Evolutionary conservation across 1,140 invertebrate genomes (phyloP).

Genomic region (Drosophila oshimai): DNA sequence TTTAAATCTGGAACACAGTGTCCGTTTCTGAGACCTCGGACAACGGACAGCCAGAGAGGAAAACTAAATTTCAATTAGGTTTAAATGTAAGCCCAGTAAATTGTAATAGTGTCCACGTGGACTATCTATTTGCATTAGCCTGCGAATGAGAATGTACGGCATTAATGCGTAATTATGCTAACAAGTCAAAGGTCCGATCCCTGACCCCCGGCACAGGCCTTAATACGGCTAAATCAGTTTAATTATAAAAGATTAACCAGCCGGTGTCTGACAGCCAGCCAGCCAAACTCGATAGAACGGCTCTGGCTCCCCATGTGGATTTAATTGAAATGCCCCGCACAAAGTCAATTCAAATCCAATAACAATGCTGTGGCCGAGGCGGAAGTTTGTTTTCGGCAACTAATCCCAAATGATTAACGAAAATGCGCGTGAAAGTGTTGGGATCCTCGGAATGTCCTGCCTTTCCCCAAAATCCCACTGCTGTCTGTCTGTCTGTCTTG

Average conservation of each 20-base stretch:
- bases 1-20: constrained; percentile 15
- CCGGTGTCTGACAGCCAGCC: constrained; percentile 24
- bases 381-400: constrained; percentile 71
- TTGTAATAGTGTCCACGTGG: constrained; percentile 48
- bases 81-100: constrained; percentile 62
- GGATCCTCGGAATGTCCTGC: constrained; percentile 14
- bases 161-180: constrained; percentile 77
- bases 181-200: constrained; percentile 61
- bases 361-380: constrained; percentile 50
- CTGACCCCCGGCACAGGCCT: not conserved
- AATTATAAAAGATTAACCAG: constrained; percentile 78
- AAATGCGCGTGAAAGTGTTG: constrained; percentile 79
- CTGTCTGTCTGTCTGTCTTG: not conserved
- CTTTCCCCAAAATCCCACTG: not conserved
- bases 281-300: too few relatives aligned
- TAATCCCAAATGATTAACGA: constrained; percentile 78
- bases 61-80: constrained; percentile 77
- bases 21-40: not conserved
- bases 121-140: constrained; percentile 61
- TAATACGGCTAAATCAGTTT: constrained; percentile 64
- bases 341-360: constrained; percentile 73
- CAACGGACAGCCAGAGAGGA: too few relatives aligned
- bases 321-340: constrained; percentile 72
- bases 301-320: constrained; percentile 2
- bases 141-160: constrained; percentile 73